phyloP scores from a whole-genome alignment of 2,113 vertebrate species.

The Orcinus orca region DNA sequence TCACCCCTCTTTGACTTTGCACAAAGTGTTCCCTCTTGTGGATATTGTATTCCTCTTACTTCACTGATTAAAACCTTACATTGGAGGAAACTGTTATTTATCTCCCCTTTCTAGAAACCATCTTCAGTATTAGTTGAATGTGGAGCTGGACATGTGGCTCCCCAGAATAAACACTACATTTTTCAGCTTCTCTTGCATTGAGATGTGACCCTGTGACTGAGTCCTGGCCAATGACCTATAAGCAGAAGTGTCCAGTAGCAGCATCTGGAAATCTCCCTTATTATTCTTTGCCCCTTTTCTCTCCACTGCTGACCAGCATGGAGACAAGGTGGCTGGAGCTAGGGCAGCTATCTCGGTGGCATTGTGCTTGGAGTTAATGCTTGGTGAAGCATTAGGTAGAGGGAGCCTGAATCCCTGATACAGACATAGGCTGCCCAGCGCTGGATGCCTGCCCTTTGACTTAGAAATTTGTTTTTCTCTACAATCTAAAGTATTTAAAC shows the following conservation, averaged over 20 bases:
- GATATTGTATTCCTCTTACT: not conserved
- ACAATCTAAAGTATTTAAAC: not conserved
- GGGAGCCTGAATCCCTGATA: not conserved
- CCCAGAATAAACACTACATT: not conserved
- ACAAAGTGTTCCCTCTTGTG: slow-evolving; percentile 1
- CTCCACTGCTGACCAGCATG: not conserved
- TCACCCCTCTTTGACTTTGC: not conserved
- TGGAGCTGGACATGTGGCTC: not conserved
- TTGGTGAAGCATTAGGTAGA: not conserved
- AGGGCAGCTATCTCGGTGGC: not conserved
- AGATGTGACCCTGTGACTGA: not conserved
- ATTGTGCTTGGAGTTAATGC: not conserved
- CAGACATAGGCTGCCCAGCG: not conserved
- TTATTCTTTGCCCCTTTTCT: not conserved
- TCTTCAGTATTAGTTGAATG: not conserved
- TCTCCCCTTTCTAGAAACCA: not conserved
- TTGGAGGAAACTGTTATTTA: not conserved
- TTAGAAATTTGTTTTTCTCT: not conserved
- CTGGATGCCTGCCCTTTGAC: not conserved
- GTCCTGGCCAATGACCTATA: not conserved
- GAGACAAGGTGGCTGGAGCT: not conserved
- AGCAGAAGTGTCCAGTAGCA: not conserved
- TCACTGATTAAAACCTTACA: not conserved
- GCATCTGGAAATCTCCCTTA: not conserved
- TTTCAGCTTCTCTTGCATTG: not conserved